Evolutionary conservation across 1,140 invertebrate species (phyloP).

Genomic region (Apolygus lucorum): DNA sequence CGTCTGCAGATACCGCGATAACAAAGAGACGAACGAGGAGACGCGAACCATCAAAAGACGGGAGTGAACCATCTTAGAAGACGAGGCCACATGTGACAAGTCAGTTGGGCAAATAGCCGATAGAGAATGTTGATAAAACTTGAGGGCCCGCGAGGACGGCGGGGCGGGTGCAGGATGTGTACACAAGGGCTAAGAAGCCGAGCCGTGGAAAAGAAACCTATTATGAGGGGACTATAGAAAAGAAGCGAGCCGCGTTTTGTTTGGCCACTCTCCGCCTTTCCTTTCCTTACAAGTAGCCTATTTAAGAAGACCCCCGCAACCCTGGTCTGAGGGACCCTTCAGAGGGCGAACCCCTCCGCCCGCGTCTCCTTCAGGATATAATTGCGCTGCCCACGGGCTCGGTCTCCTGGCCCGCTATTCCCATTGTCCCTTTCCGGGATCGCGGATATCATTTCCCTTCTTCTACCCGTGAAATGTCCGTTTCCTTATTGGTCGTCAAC

Average conservation of each 20-base stretch:
- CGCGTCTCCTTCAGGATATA: not conserved
- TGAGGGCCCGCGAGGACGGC: not conserved
- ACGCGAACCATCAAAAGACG: too few species aligned
- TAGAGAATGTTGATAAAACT: slow-evolving; percentile 9
- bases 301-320: not conserved
- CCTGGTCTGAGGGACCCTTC: not conserved
- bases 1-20: too few species aligned
- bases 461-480: too few species aligned
- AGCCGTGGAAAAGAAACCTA: slow-evolving; percentile 15
- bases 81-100: not conserved
- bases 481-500: too few species aligned
- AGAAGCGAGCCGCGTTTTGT: slow-evolving; percentile 9
- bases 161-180: not conserved
- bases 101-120: slow-evolving; percentile 16
- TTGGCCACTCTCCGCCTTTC: slow-evolving; percentile 9
- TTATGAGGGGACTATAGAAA: slow-evolving; percentile 12
- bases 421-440: not conserved
- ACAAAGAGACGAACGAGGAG: too few species aligned
- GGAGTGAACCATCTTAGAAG: not conserved
- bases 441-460: too few species aligned
- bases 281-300: slow-evolving; percentile 16
- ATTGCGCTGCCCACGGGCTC: not conserved
- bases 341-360: not conserved
- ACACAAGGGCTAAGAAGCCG: slow-evolving; percentile 9
- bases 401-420: not conserved